Percentiles rank a stretch among this genome's conserved stretches.
phyloP scores from a whole-genome alignment of 1,140 invertebrate genomes.

The Cyphomyrmex costatus region DNA sequence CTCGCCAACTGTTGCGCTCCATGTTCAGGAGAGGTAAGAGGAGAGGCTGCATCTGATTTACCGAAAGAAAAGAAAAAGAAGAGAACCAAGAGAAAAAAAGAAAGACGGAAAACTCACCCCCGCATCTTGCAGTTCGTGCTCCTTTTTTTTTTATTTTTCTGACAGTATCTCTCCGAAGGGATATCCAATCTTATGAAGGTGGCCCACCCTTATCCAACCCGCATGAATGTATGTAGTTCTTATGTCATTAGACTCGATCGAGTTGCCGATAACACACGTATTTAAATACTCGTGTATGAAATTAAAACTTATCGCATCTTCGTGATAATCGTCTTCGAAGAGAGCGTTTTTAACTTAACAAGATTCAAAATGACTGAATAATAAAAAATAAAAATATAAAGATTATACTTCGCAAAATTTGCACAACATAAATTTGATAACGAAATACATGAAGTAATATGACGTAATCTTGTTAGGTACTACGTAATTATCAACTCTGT shows the following conservation, averaged over 20 bases:
- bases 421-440: background rate
- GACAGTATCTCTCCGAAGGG: constrained; percentile 2
- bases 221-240: constrained; percentile 28
- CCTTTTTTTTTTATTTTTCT: constrained; percentile 39
- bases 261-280: constrained; percentile 61
- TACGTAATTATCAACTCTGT: background rate
- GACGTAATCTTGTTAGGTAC: background rate
- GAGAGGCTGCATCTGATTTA: constrained; percentile 35
- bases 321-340: background rate
- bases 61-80: constrained; percentile 48
- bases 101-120: constrained; percentile 62
- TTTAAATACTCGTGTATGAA: constrained; percentile 24
- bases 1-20: constrained; percentile 83
- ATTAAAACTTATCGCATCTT: constrained; percentile 50
- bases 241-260: constrained; percentile 58
- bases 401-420: background rate
- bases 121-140: constrained; percentile 31
- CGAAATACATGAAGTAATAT: background rate
- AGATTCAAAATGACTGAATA: background rate
- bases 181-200: constrained; percentile 14
- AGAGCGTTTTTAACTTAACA: background rate
- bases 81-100: constrained; percentile 51
- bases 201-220: constrained; percentile 4
- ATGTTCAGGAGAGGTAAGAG: constrained; percentile 62
- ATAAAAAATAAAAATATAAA: background rate